Percentiles rank a stretch among this genome's conserved stretches.
Evolutionary conservation across 2,888 invertebrate genomes (phyloP).

Genomic region (Archips crataeganus): DNA sequence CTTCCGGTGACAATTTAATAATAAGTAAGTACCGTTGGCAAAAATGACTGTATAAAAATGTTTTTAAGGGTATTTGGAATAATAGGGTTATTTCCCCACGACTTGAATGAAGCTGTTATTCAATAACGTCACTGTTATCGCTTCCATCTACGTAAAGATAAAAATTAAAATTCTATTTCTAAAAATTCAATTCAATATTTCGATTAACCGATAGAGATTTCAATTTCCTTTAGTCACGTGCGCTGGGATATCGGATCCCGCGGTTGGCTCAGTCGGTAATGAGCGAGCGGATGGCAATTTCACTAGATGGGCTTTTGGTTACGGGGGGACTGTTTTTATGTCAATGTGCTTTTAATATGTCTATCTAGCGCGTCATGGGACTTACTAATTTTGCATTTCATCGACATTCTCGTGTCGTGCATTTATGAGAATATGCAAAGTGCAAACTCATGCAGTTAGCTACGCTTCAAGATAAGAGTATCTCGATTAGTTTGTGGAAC

Average conservation of each 20-base stretch:
- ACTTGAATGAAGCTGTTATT: neutral
- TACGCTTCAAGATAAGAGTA: neutral
- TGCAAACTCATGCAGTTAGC: neutral
- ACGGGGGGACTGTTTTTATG: conserved; percentile 71
- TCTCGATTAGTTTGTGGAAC: too few relatives aligned
- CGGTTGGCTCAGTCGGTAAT: conserved; percentile 82
- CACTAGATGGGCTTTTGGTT: conserved; percentile 82
- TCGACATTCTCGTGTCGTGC: conserved; percentile 20
- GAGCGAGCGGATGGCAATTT: conserved; percentile 84
- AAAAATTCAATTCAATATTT: conserved; percentile 76
- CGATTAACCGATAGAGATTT: conserved; percentile 85
- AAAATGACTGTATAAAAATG: too few relatives aligned
- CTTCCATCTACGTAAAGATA: conserved; percentile 10
- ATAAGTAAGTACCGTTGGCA: too few relatives aligned
- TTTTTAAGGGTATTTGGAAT: too few relatives aligned
- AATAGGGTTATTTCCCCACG: neutral
- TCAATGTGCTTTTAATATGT: conserved; percentile 76
- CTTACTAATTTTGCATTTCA: conserved; percentile 50
- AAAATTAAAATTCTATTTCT: conserved; percentile 64
- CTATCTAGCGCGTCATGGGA: conserved; percentile 57
- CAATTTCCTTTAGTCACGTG: conserved; percentile 85
- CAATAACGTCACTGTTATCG: neutral
- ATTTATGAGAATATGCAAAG: neutral
- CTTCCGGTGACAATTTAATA: too few relatives aligned
- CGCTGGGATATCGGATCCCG: conserved; percentile 80